These are phyloP conservation scores for Erebia aethiops DNA, from an alignment of 2,888 invertebrate species.

Conservation along the genomic window DNA sequence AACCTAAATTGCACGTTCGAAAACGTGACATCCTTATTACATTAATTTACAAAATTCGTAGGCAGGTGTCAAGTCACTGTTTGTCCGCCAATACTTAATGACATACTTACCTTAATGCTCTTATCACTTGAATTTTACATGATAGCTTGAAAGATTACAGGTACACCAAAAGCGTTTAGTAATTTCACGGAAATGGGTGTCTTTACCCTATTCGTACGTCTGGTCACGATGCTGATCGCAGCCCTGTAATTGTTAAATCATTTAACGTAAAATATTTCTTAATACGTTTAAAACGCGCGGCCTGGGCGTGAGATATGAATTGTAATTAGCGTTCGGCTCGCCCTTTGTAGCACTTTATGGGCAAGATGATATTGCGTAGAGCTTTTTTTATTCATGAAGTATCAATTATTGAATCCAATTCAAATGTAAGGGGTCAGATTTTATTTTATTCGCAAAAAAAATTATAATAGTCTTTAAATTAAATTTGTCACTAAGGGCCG, in stretches of 20 bases:
- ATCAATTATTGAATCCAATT: constrained; percentile 3
- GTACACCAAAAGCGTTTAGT: not conserved
- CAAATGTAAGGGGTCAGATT: not conserved
- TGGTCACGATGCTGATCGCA: constrained; percentile 30
- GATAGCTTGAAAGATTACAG: no score
- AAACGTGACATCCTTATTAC: no score
- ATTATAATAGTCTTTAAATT: not conserved
- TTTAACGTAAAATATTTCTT: constrained; percentile 40
- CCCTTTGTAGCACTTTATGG: constrained; percentile 22
- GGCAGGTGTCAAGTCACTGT: no score
- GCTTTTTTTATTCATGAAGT: constrained; percentile 8
- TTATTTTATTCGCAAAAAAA: not conserved
- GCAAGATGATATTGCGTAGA: constrained; percentile 12
- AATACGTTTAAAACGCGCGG: constrained; percentile 34
- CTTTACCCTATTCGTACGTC: constrained; percentile 14
- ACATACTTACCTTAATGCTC: no score
- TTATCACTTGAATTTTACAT: no score
- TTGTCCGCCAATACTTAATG: no score
- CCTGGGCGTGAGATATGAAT: constrained; percentile 29
- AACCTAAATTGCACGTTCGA: no score
- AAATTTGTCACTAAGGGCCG: no score
- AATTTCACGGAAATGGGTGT: not conserved
- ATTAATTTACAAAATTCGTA: no score
- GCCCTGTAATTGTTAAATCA: constrained; percentile 40
- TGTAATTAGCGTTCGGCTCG: constrained; percentile 34